phyloP scores from a whole-genome alignment of 2,113 vertebrate species.

The Mohoua ochrocephala region DNA sequence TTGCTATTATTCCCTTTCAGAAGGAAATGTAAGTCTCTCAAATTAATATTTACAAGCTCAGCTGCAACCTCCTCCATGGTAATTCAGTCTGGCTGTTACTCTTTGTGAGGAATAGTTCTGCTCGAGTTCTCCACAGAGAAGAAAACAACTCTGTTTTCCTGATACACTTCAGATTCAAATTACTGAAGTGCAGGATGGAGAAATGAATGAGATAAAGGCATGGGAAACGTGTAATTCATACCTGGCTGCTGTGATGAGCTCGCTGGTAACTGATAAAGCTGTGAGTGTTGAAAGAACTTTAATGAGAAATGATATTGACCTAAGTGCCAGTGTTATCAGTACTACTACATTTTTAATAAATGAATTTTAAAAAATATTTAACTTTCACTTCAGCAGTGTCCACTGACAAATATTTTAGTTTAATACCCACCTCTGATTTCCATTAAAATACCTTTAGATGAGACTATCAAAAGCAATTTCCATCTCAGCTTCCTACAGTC shows the following conservation, averaged over 20 bases:
- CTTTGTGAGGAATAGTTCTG: neutral
- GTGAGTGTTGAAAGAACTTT: neutral
- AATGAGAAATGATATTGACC: neutral
- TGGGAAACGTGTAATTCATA: neutral
- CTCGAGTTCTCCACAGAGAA: neutral
- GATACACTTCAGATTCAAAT: constrained; percentile 20
- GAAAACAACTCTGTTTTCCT: constrained; percentile 22
- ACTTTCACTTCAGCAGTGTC: neutral
- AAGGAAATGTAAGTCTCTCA: constrained; percentile 1
- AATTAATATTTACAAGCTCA: constrained; percentile 29
- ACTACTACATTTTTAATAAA: neutral
- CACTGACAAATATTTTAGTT: neutral
- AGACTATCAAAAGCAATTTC: neutral
- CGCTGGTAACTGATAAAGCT: neutral
- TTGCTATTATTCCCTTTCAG: neutral
- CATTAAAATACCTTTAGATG: neutral
- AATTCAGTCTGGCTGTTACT: neutral
- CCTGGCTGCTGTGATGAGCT: neutral
- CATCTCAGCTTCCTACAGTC: neutral
- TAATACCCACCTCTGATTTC: neutral
- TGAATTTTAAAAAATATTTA: neutral
- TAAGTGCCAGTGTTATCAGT: neutral
- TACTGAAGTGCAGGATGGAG: neutral
- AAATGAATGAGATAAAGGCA: neutral
- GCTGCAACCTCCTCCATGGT: neutral